phyloP scores from a whole-genome alignment of 2,113 vertebrate genomes.

The Boulengeromyrus knoepffleri region DNA sequence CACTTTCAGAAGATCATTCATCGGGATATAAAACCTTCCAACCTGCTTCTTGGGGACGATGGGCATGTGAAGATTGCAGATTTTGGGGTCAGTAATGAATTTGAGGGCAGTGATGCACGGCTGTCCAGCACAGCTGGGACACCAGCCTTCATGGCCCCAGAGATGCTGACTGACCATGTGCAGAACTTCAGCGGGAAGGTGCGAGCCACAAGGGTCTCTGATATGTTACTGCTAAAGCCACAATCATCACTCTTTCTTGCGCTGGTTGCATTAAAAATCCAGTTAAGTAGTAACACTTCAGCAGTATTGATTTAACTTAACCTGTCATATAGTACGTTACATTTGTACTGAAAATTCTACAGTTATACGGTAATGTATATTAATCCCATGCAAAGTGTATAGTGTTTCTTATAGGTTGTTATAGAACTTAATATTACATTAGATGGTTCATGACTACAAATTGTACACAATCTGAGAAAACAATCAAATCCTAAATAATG shows the following conservation, averaged over 20 bases:
- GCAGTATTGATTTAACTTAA: not conserved
- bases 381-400: not conserved
- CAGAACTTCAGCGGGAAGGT: conserved; percentile 91
- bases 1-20: conserved; percentile 96
- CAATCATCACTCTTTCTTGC: not conserved
- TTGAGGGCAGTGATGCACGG: conserved; percentile 81
- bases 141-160: conserved; percentile 93
- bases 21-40: conserved; percentile 94
- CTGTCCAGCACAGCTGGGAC: conserved; percentile 85
- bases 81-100: conserved; percentile 92
- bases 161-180: conserved; percentile 75
- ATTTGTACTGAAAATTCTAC: not conserved
- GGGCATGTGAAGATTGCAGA: conserved; percentile 88
- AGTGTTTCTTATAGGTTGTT: not conserved
- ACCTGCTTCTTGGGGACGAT: conserved; percentile 86
- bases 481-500: not conserved
- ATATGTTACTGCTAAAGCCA: not conserved
- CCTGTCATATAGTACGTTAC: not conserved
- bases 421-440: not conserved
- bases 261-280: not conserved
- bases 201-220: not conserved
- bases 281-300: not conserved
- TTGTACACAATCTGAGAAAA: not conserved
- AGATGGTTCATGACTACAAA: not conserved
- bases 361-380: not conserved